Base-by-base conservation (phyloP, 2,113 vertebrate species). In the Psephotus haematonotus region DNA sequence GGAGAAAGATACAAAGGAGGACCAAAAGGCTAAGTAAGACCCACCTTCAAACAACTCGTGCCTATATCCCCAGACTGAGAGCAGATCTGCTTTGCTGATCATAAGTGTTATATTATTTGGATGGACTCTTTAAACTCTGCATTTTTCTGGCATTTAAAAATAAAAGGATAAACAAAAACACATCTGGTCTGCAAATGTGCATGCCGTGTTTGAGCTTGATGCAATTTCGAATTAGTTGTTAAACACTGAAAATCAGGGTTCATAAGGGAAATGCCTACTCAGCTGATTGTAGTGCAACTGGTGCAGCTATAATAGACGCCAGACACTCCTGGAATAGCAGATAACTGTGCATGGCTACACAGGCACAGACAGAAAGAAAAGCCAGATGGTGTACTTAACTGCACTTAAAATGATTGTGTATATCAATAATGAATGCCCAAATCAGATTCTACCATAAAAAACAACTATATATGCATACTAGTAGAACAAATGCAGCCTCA, bases 331-430 rank as follows among this genome's bases (percentile, higher is more conserved):
- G 97, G 97, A 98, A 97, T 96, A 98, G 97, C 97, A 98, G 97
- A 98, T 96, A 97, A 88, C 96, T 69, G 41, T 79, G 92, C 94
- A 95, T 92, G 96, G 95, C 96, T 98, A 96, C 97, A 96, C 95
- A 98, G 93, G 96, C 97, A 95, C 33, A 97, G 95, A 92, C 23
- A 92, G 97, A 97, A 97, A 98, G 97, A 96, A 96, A 97, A 98
- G 97, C 98, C 98, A 98, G 98, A 98, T 98, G 98, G 98, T 98
- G 84, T 97, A 95, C 97, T 98, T 98, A 98, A 96, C 96, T 98
- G 97, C 98, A 98, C 98, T 98, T 98, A 98, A 97, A 98, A 97
- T 98, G 97, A 98, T 97, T 97, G 97, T 97, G 89, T 94, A 92
- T 98, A 98, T 98, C 98, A 97, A 97, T 98, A 98, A 98, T 95